Evolutionary conservation across 2,888 invertebrate species (phyloP).

Genomic region (Osmoderma eremita): DNA sequence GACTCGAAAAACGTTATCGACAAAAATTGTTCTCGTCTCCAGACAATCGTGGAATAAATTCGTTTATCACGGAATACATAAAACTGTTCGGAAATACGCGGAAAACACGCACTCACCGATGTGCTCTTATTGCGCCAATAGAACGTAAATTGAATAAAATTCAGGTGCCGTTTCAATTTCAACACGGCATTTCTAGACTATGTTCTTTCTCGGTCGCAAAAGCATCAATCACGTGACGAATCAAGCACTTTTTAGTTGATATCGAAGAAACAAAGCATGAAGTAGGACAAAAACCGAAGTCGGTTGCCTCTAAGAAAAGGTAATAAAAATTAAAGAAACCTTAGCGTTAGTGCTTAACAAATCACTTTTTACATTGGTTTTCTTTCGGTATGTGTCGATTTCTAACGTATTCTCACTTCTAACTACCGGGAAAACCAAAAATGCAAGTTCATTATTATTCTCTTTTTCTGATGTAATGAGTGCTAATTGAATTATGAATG

Average conservation of each 20-base stretch:
- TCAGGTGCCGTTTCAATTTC: conserved; percentile 28
- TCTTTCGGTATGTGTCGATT: no score
- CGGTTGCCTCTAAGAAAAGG: no score
- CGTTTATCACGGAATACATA: not conserved
- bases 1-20: conserved; percentile 20
- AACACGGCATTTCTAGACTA: not conserved
- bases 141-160: conserved; percentile 28
- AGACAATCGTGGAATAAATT: conserved; percentile 6
- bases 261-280: conserved; percentile 24
- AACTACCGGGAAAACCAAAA: no score
- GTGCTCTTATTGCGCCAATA: not conserved
- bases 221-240: conserved; percentile 23
- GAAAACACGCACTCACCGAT: not conserved
- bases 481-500: no score
- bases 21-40: conserved; percentile 8
- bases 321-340: conserved; percentile 16
- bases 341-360: no score
- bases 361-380: no score
- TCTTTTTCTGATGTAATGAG: no score
- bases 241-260: conserved; percentile 10
- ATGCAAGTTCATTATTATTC: no score
- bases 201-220: conserved; percentile 9
- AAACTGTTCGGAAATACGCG: not conserved
- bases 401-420: no score
- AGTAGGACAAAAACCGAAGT: not conserved